A percentile compares a stretch with the other conserved stretches of the same genome.
phyloP scores from a whole-genome alignment of 2,888 invertebrate genomes.

The Nemurella pictetii region DNA sequence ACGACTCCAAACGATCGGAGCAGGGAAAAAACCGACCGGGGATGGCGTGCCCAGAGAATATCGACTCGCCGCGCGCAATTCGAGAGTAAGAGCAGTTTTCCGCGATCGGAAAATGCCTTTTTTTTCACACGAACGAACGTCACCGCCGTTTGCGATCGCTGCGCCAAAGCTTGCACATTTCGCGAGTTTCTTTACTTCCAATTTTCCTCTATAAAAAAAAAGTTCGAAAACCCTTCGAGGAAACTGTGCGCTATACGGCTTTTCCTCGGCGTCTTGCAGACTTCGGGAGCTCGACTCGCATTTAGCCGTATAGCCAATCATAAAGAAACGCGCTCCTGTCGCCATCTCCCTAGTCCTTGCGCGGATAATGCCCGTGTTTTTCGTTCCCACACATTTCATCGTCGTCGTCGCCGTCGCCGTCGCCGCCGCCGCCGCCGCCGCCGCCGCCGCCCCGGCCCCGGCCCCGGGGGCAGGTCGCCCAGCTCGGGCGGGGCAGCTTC shows the following conservation, averaged over 20 bases:
- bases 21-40: background rate
- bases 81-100: background rate
- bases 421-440: background rate
- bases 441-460: background rate
- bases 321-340: background rate
- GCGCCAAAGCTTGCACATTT: background rate
- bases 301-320: background rate
- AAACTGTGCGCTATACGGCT: background rate
- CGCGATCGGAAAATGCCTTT: background rate
- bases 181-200: background rate
- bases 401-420: background rate
- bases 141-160: background rate
- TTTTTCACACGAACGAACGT: background rate
- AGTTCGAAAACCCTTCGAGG: background rate
- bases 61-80: background rate
- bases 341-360: no score
- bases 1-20: background rate
- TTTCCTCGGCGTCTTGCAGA: background rate
- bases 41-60: background rate
- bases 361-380: constrained; percentile 11
- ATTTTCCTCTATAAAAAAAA: background rate
- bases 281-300: background rate
- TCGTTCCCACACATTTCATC: background rate
- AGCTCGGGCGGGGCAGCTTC: constrained; percentile 20
- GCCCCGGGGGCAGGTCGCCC: background rate